Conservation (phyloP, 2,797 vertebrate genomes). For the Molossus alvarezi region DNA sequence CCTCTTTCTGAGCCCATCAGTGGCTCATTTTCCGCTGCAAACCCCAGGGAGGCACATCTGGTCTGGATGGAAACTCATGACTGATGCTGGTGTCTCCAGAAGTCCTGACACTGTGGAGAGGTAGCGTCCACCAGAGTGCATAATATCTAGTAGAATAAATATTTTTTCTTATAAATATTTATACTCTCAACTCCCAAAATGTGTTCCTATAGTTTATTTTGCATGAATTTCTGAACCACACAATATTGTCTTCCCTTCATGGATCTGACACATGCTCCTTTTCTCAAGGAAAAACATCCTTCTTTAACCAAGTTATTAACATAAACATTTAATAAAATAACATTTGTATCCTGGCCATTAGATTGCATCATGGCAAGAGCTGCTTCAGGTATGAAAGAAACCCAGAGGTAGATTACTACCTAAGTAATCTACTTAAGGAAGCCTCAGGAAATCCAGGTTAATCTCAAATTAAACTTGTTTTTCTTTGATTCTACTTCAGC, state of each 20-base stretch:
- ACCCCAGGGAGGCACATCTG: no score
- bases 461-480: not conserved
- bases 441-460: not conserved
- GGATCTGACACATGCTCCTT: not conserved
- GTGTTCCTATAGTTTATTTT: not conserved
- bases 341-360: slow-evolving; percentile 36
- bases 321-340: not conserved
- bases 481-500: not conserved
- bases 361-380: not conserved
- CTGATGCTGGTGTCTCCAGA: no score
- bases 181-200: no score
- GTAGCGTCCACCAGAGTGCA: no score
- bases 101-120: no score
- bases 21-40: no score
- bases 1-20: no score
- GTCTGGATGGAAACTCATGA: no score
- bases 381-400: not conserved
- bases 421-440: not conserved
- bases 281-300: not conserved
- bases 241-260: not conserved
- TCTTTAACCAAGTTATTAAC: slow-evolving; percentile 14
- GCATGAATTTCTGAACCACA: not conserved
- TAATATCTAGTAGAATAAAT: no score
- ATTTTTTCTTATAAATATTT: no score
- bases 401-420: not conserved